phyloP scores from a whole-genome alignment of 1,140 invertebrate species.

The Rhopalosiphum maidis region DNA sequence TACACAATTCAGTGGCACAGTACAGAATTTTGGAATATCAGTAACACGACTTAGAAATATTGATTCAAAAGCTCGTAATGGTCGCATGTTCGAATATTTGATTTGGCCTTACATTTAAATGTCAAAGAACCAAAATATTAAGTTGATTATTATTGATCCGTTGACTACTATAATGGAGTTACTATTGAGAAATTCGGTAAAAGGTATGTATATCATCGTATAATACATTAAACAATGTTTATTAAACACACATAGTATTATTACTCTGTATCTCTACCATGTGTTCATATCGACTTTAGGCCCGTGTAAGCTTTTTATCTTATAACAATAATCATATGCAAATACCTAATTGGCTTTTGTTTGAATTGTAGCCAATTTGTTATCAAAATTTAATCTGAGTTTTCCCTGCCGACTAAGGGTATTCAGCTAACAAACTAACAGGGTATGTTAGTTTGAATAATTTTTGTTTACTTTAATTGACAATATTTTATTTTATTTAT shows the following conservation, averaged over 20 bases:
- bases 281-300: background rate
- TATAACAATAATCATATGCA: background rate
- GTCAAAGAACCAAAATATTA: background rate
- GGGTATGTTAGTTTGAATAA: background rate
- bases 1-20: background rate
- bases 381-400: constrained; percentile 1
- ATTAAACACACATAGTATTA: background rate
- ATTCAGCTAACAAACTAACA: too few relatives aligned
- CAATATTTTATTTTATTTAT: background rate
- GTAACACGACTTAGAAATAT: background rate
- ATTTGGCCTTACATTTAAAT: background rate
- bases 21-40: background rate
- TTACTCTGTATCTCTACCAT: background rate
- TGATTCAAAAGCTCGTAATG: background rate
- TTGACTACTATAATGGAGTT: background rate
- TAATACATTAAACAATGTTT: background rate
- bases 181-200: background rate
- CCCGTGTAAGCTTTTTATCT: constrained; percentile 3
- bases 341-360: background rate
- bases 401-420: background rate
- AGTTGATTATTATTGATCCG: background rate
- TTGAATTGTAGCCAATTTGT: background rate
- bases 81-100: background rate
- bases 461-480: background rate
- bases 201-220: background rate